phyloP scores from a whole-genome alignment of 1,140 invertebrate genomes.

The Procambarus virginalis region DNA sequence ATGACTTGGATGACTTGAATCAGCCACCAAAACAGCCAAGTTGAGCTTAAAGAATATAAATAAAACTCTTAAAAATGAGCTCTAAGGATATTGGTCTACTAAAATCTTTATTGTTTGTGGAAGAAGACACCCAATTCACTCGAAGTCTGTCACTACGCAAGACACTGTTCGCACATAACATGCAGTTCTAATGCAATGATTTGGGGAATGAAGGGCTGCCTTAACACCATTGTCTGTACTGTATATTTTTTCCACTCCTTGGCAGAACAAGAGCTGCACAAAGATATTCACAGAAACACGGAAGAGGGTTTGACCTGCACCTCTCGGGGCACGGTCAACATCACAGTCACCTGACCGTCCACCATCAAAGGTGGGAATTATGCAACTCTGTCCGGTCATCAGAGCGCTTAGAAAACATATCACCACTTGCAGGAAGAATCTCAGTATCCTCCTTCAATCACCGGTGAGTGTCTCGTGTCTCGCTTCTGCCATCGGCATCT shows the following conservation, averaged over 20 bases:
- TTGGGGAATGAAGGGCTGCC: conserved; percentile 32
- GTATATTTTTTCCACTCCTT: conserved; percentile 3
- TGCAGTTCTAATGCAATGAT: conserved; percentile 16
- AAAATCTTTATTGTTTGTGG: conserved; percentile 50
- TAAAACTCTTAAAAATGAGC: conserved; percentile 52
- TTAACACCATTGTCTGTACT: conserved; percentile 12
- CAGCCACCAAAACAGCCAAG: conserved; percentile 50
- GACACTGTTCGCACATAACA: conserved; percentile 4
- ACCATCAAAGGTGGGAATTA: conserved; percentile 15
- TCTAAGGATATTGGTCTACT: conserved; percentile 63
- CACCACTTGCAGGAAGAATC: conserved; percentile 2
- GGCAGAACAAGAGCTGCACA: not conserved
- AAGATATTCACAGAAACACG: conserved; percentile 31
- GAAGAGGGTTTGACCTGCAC: conserved; percentile 38
- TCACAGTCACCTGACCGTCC: conserved; percentile 50
- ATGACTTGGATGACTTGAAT: conserved; percentile 43
- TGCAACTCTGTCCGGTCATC: conserved; percentile 29
- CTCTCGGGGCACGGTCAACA: conserved; percentile 24
- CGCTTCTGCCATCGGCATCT: conserved; percentile 43
- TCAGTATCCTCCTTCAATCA: conserved; percentile 25
- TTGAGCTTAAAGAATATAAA: conserved; percentile 65
- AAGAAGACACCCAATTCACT: conserved; percentile 40
- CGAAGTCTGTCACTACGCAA: not conserved
- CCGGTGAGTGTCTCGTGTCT: conserved; percentile 49
- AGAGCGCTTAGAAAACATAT: not conserved